Percentiles rank a stretch among this genome's conserved stretches.
phyloP scores from a whole-genome alignment of 2,888 invertebrate genomes.

The Synergus japonicus region DNA sequence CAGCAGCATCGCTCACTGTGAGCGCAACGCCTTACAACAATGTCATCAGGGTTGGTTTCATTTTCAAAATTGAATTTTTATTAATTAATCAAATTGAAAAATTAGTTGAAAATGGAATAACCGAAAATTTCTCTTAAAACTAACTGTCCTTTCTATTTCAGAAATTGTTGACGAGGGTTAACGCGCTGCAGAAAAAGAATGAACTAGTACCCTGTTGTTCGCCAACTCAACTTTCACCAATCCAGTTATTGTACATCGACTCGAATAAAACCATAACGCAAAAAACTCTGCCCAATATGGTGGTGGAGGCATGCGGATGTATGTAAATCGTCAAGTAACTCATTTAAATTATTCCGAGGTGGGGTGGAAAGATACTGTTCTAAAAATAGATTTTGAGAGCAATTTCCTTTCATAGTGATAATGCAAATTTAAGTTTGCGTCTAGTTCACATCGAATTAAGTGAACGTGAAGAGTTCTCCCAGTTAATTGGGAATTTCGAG shows the following conservation, averaged over 20 bases:
- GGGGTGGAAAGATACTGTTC: background rate
- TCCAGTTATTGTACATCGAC: conserved; percentile 89
- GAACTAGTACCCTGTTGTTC: conserved; percentile 92
- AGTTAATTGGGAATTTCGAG: conserved; percentile 32
- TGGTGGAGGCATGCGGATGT: conserved; percentile 94
- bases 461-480: conserved; percentile 28
- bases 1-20: conserved; percentile 84
- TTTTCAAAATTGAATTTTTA: background rate
- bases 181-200: conserved; percentile 72
- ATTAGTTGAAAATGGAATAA: background rate
- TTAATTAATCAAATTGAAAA: background rate
- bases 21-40: conserved; percentile 84
- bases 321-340: conserved; percentile 79
- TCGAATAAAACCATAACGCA: conserved; percentile 88
- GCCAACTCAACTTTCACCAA: conserved; percentile 88
- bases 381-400: background rate
- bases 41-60: conserved; percentile 84
- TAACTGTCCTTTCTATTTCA: conserved; percentile 75
- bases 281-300: conserved; percentile 91
- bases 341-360: conserved; percentile 25
- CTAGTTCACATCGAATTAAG: conserved; percentile 27
- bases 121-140: background rate
- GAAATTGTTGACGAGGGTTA: conserved; percentile 84
- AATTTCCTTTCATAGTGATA: conserved; percentile 2
- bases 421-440: background rate